These are phyloP conservation scores for Megaceryle maxima DNA, from an alignment of 2,113 vertebrate species.

Conservation along the genomic window DNA sequence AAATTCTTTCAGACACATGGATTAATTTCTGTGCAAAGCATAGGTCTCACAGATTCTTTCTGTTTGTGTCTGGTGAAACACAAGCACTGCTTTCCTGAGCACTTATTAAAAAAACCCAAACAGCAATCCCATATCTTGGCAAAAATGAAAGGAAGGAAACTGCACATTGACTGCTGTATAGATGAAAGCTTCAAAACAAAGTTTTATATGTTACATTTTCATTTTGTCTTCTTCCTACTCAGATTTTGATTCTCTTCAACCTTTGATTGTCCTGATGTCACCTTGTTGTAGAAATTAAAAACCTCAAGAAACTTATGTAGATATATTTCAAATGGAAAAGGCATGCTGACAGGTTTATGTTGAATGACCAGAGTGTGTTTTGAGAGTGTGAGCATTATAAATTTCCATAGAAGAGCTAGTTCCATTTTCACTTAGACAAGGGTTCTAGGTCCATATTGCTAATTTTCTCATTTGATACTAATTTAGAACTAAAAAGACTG, in stretches of 20 bases:
- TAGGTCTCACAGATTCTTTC: background rate
- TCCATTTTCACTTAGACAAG: background rate
- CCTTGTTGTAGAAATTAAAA: background rate
- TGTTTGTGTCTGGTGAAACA: background rate
- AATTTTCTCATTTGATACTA: background rate
- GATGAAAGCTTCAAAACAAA: background rate
- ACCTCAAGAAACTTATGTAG: background rate
- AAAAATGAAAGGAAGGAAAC: background rate
- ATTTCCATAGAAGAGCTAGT: background rate
- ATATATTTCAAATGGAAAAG: background rate
- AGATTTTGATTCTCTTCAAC: background rate
- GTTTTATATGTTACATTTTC: background rate
- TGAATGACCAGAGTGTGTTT: background rate
- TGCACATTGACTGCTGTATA: background rate
- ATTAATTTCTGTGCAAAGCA: background rate
- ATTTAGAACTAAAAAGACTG: background rate
- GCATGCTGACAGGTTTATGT: background rate
- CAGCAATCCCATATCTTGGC: background rate
- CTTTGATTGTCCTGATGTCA: background rate
- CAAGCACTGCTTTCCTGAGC: background rate
- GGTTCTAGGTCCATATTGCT: background rate
- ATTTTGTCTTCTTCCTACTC: background rate
- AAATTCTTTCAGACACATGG: background rate
- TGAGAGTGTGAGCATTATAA: background rate
- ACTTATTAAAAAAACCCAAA: background rate